Conservation (phyloP, 2,113 vertebrate species). For the Silurus glanis region DNA sequence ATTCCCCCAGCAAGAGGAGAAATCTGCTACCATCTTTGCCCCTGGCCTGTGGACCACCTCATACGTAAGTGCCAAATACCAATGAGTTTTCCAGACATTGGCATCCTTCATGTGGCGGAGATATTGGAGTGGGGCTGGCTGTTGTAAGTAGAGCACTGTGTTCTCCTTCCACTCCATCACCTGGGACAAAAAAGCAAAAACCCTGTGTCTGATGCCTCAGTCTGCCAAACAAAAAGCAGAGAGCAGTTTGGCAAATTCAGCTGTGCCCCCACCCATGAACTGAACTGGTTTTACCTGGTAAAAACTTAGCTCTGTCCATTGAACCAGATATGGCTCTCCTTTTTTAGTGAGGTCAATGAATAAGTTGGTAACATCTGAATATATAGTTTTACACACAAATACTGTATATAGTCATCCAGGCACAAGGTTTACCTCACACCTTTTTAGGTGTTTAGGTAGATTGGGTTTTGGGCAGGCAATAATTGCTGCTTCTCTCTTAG, state of each 20-base stretch:
- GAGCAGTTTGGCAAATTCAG: neutral
- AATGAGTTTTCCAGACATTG: neutral
- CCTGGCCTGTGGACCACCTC: neutral
- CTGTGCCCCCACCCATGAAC: neutral
- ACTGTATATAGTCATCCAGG: neutral
- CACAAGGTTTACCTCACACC: neutral
- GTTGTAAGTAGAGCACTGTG: neutral
- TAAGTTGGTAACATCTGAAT: neutral
- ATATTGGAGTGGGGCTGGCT: neutral
- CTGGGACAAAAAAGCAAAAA: neutral
- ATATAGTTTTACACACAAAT: neutral
- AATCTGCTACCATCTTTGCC: neutral
- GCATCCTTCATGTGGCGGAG: neutral
- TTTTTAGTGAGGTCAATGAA: neutral
- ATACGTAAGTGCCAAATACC: neutral
- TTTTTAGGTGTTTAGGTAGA: neutral
- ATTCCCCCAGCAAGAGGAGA: too few species aligned
- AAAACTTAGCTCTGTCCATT: neutral
- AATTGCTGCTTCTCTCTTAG: neutral
- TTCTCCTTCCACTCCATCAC: neutral
- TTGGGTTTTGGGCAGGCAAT: too few species aligned
- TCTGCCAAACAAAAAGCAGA: neutral
- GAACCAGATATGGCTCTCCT: neutral
- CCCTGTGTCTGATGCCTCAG: neutral
- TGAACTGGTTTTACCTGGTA: neutral